Conservation (phyloP, 2,888 invertebrate species). For the Drosophila mimetica region DNA sequence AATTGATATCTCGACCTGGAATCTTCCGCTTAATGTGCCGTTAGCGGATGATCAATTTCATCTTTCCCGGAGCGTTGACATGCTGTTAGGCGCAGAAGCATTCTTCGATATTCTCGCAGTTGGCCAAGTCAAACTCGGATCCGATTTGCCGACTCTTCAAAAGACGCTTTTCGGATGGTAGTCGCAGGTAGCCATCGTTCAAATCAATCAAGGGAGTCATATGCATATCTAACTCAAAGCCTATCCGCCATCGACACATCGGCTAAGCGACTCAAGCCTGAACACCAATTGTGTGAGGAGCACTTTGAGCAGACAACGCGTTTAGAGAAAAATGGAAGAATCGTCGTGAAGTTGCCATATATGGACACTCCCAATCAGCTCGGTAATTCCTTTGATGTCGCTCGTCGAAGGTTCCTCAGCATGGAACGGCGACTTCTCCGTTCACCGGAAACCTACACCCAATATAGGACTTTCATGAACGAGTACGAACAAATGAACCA, state of each 20-base stretch:
- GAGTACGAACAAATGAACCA: no score
- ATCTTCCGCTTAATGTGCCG: background rate
- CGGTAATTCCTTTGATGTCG: no score
- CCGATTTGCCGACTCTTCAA: no score
- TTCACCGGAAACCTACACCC: no score
- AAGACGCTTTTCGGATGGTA: no score
- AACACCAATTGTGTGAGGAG: background rate
- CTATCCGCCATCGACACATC: background rate
- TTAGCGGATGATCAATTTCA: background rate
- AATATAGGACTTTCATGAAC: no score
- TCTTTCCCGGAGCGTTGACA: slow-evolving; percentile 1
- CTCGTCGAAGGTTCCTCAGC: background rate
- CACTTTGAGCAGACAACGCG: background rate
- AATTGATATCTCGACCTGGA: background rate
- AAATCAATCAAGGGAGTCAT: background rate
- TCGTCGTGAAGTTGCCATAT: background rate
- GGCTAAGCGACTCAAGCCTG: background rate
- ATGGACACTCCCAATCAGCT: background rate
- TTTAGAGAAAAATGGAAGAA: background rate
- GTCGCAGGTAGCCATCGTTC: slow-evolving; percentile 2
- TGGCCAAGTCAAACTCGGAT: background rate
- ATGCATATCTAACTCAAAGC: background rate
- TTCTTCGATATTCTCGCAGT: background rate
- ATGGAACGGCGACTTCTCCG: no score
- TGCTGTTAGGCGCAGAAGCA: background rate